Evolutionary conservation across 2,888 invertebrate species (phyloP).

Genomic region (Dendrolimus pini): DNA sequence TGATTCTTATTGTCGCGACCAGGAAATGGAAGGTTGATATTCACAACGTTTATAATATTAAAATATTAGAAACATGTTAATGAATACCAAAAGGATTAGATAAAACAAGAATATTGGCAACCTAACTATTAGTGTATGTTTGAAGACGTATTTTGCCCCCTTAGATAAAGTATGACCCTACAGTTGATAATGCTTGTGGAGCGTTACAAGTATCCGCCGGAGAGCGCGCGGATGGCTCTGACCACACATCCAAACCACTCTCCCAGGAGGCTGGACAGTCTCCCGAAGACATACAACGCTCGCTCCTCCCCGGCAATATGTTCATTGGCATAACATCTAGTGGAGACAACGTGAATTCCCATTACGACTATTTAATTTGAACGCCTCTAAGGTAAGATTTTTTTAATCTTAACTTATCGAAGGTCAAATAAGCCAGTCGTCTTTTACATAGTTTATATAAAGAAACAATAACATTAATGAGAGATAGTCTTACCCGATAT

Average conservation of each 20-base stretch:
- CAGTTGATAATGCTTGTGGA: constrained; percentile 41
- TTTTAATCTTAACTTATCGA: constrained; percentile 31
- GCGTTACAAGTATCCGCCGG: constrained; percentile 26
- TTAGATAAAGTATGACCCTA: constrained; percentile 55
- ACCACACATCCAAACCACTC: constrained; percentile 25
- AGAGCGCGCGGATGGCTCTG: constrained; percentile 16
- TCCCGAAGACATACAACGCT: constrained; percentile 16
- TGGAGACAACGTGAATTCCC: constrained; percentile 70
- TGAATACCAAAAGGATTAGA: too few relatives aligned
- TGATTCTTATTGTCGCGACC: too few relatives aligned
- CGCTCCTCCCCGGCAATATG: constrained; percentile 48
- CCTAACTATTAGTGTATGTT: constrained; percentile 15
- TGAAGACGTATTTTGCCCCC: constrained; percentile 51
- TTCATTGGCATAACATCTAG: constrained; percentile 71
- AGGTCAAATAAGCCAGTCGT: constrained; percentile 27
- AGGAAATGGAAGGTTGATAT: too few relatives aligned
- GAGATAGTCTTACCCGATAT: constrained; percentile 6
- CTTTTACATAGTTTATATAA: constrained; percentile 31
- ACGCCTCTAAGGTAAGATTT: constrained; percentile 44
- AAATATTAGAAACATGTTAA: too few relatives aligned
- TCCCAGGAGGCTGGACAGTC: constrained; percentile 32
- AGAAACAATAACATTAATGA: constrained; percentile 21
- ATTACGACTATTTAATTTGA: constrained; percentile 74
- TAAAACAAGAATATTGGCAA: neutral
- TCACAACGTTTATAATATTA: too few relatives aligned